These are phyloP conservation scores for Diadema setosum DNA, from an alignment of 35 echinoderm and acorn worm genomes.

Conservation along the genomic window DNA sequence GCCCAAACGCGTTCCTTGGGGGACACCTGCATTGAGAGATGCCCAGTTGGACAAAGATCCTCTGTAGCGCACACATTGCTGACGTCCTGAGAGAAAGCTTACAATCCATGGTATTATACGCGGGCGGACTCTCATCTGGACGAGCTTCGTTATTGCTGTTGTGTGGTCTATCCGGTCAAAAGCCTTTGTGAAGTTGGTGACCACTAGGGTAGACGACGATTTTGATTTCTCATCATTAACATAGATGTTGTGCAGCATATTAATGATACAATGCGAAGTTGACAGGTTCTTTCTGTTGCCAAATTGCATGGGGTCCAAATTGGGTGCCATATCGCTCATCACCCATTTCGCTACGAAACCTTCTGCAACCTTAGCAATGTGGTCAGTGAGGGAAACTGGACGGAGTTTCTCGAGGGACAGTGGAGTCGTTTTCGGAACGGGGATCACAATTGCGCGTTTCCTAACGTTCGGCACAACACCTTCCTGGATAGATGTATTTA, in stretches of 20 bases:
- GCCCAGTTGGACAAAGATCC: background rate
- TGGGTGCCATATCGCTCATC: background rate
- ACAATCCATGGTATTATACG: constrained; percentile 36
- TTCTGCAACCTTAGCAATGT: too few species aligned
- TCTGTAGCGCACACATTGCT: constrained; percentile 24
- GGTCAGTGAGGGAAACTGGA: constrained; percentile 38
- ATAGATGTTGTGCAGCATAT: background rate
- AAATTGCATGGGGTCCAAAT: constrained; percentile 35
- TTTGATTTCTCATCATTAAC: background rate
- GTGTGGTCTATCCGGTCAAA: too few species aligned
- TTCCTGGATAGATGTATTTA: too few species aligned
- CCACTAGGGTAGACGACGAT: background rate
- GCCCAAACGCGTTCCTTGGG: background rate
- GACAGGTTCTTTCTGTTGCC: constrained; percentile 22
- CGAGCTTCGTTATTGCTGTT: constrained; percentile 6
- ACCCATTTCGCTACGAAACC: background rate
- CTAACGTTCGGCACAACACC: background rate
- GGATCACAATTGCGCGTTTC: constrained; percentile 48
- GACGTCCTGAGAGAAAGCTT: background rate
- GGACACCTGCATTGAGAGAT: background rate
- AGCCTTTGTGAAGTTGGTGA: background rate
- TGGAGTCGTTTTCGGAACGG: constrained; percentile 27
- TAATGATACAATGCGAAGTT: constrained; percentile 16
- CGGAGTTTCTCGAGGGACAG: constrained; percentile 13
- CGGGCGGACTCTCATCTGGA: background rate